A percentile compares a stretch with the other conserved stretches of the same genome.
phyloP scores from a whole-genome alignment of 2,888 invertebrate species.

The Stenodema calcarata region DNA sequence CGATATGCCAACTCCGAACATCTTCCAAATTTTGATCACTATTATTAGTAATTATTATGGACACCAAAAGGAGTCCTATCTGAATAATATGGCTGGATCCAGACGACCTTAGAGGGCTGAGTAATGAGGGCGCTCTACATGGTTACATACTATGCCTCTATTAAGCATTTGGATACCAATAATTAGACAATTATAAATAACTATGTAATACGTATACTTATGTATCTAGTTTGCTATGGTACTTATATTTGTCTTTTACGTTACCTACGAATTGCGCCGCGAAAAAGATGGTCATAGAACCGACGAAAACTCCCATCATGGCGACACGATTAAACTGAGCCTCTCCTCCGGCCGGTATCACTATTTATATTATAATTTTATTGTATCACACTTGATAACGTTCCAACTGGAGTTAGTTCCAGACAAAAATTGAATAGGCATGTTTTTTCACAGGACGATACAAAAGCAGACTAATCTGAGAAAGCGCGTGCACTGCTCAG shows the following conservation, averaged over 20 bases:
- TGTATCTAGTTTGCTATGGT: too few relatives aligned
- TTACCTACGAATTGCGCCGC: background rate
- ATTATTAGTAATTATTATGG: too few relatives aligned
- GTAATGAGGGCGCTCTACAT: too few relatives aligned
- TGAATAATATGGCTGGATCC: too few relatives aligned
- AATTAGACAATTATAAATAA: too few relatives aligned
- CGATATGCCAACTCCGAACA: too few relatives aligned
- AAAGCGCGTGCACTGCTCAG: background rate
- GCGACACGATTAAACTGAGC: background rate
- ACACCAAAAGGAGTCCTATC: too few relatives aligned
- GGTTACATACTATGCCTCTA: too few relatives aligned
- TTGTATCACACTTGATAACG: background rate
- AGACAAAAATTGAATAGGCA: background rate
- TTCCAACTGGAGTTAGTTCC: background rate
- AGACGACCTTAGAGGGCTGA: too few relatives aligned
- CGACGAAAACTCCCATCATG: background rate
- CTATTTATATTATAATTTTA: background rate
- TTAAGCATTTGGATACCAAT: too few relatives aligned
- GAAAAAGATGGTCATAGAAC: background rate
- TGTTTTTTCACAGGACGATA: background rate
- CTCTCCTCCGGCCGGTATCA: background rate
- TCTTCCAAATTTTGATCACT: too few relatives aligned
- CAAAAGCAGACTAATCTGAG: background rate
- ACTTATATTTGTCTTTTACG: background rate
- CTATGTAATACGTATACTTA: too few relatives aligned